A percentile compares a stretch with the other conserved stretches of the same genome.
phyloP scores from a whole-genome alignment of 2,797 vertebrate genomes.

The Danio aesculapii region DNA sequence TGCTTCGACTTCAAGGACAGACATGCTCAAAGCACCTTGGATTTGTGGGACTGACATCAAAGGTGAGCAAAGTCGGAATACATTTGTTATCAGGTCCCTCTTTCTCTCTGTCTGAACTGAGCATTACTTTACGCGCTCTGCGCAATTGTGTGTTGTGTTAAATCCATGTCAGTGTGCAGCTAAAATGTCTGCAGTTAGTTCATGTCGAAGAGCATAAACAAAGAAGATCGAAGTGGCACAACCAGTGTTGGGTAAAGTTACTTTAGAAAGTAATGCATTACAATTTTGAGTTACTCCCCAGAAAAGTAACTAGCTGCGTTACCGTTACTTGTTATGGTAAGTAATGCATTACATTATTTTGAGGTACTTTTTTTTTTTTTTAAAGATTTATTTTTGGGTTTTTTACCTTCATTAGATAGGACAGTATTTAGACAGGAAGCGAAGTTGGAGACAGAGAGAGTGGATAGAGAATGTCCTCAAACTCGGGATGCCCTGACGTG shows the following conservation, averaged over 20 bases:
- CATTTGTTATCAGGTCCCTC: conserved; percentile 66
- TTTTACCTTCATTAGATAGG: no score
- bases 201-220: conserved; percentile 28
- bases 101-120: conserved; percentile 32
- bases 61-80: conserved; percentile 68
- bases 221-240: neutral
- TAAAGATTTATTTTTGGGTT: no score
- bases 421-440: no score
- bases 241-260: neutral
- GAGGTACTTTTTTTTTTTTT: no score
- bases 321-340: no score
- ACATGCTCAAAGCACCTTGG: conserved; percentile 69
- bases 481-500: no score
- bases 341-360: no score
- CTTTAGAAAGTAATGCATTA: no score
- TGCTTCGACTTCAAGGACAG: conserved; percentile 74
- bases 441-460: no score
- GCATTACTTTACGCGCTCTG: conserved; percentile 12
- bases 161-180: conserved; percentile 11
- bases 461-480: no score
- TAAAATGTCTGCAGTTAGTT: conserved; percentile 30
- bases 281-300: no score
- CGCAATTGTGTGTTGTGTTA: conserved; percentile 35
- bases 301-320: no score
- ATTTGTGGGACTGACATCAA: conserved; percentile 76